Evolutionary conservation across 2,113 vertebrate genomes (phyloP).

Genomic region (Pristiophorus japonicus): DNA sequence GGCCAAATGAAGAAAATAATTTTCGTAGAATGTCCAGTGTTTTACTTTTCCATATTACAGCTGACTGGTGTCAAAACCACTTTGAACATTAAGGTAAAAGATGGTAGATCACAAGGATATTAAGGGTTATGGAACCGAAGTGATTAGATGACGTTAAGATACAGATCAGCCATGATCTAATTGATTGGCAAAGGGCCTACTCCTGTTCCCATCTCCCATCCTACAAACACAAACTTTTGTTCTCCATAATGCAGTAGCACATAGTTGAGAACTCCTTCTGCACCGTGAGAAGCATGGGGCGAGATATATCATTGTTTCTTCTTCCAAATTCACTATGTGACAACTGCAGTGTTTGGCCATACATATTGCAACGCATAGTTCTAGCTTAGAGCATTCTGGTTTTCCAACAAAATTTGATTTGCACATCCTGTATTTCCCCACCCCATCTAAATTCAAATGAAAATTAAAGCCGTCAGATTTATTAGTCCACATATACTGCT

Average conservation of each 20-base stretch:
- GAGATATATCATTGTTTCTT: background rate
- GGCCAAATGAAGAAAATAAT: no score
- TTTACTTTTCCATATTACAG: no score
- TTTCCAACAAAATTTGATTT: background rate
- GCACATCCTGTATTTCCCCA: background rate
- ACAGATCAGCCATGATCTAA: no score
- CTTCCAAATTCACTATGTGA: background rate
- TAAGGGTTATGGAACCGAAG: no score
- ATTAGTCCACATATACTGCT: background rate
- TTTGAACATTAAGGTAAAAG: no score
- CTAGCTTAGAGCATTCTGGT: background rate
- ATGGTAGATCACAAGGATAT: no score
- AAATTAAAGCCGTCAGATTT: background rate
- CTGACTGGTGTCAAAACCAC: no score
- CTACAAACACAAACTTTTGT: background rate
- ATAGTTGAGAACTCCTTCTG: background rate
- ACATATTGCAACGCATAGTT: background rate
- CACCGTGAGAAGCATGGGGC: background rate
- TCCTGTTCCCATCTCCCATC: no score
- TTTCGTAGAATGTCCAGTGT: no score
- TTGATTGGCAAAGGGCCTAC: no score
- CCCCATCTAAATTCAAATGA: background rate
- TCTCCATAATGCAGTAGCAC: background rate
- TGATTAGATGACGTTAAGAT: no score
- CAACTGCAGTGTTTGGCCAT: background rate